phyloP scores from a whole-genome alignment of 2,888 invertebrate species.

The Bhutanitis thaidina region DNA sequence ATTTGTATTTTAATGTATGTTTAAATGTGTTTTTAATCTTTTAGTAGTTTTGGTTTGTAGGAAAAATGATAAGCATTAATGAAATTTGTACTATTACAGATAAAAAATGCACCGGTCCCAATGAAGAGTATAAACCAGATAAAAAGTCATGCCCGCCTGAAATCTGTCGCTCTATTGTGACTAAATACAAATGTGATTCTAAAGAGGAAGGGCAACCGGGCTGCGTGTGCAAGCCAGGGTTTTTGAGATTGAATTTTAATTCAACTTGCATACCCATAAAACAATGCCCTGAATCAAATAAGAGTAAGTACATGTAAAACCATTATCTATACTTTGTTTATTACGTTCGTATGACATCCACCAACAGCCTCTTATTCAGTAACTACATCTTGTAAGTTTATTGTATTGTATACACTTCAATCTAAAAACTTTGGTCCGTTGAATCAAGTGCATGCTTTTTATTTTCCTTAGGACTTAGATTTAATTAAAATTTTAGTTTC shows the following conservation, averaged over 20 bases:
- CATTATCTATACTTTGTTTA: too few species aligned
- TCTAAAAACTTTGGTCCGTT: too few species aligned
- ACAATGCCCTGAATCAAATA: conserved; percentile 1
- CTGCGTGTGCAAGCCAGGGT: conserved; percentile 7
- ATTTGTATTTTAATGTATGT: too few species aligned
- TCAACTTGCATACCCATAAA: conserved; percentile 7
- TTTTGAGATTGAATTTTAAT: conserved; percentile 6
- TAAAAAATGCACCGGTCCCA: conserved; percentile 9
- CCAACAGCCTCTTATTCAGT: too few species aligned
- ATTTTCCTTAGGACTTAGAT: too few species aligned
- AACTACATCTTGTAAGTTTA: too few species aligned
- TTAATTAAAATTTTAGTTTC: too few species aligned
- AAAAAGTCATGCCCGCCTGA: conserved; percentile 9
- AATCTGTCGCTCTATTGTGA: background rate
- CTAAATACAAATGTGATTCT: conserved; percentile 4
- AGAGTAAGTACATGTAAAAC: background rate
- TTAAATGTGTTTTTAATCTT: background rate
- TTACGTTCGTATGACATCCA: too few species aligned
- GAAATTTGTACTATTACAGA: background rate
- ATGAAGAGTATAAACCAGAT: conserved; percentile 2
- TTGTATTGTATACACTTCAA: too few species aligned
- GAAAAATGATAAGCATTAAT: too few species aligned
- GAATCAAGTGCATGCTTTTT: too few species aligned
- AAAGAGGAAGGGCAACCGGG: conserved; percentile 4
- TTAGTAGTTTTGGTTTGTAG: background rate